A percentile compares a stretch with the other conserved stretches of the same genome.
phyloP scores from a whole-genome alignment of 64 coral and sea anemone species.

The Pachyseris speciosa region DNA sequence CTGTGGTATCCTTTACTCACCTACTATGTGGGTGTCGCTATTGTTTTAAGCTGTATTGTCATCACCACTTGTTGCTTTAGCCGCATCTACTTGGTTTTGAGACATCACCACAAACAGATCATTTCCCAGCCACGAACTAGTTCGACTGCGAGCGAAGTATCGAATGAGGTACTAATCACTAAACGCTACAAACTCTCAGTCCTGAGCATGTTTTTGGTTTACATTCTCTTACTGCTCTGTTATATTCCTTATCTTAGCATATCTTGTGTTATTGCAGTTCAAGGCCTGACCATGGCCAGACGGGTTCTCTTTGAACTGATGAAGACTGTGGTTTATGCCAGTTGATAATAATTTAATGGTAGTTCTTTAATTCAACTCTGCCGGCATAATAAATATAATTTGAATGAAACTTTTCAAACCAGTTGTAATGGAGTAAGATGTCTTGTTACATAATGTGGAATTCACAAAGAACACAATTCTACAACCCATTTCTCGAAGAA shows the following conservation, averaged over 20 bases:
- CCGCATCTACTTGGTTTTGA: conserved; percentile 2
- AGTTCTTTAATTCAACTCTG: no score
- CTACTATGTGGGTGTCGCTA: neutral
- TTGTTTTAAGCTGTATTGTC: neutral
- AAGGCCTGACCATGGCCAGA: neutral
- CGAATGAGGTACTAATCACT: neutral
- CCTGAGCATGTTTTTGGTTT: conserved; percentile 5
- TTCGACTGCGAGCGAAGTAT: neutral
- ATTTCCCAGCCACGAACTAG: neutral
- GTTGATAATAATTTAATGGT: no score
- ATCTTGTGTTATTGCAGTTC: neutral
- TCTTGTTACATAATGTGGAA: no score
- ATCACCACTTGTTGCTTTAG: neutral
- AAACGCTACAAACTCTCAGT: neutral
- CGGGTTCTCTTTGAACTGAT: neutral
- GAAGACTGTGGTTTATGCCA: neutral
- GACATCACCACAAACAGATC: neutral
- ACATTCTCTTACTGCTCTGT: neutral
- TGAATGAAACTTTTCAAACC: no score
- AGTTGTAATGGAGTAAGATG: no score
- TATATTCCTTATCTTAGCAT: neutral
- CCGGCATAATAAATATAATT: no score
- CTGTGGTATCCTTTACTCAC: conserved; percentile 18
- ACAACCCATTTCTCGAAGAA: no score
- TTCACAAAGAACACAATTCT: no score